phyloP scores from a whole-genome alignment of 35 echinoderm and acorn worm genomes.

The Acanthaster planci region DNA sequence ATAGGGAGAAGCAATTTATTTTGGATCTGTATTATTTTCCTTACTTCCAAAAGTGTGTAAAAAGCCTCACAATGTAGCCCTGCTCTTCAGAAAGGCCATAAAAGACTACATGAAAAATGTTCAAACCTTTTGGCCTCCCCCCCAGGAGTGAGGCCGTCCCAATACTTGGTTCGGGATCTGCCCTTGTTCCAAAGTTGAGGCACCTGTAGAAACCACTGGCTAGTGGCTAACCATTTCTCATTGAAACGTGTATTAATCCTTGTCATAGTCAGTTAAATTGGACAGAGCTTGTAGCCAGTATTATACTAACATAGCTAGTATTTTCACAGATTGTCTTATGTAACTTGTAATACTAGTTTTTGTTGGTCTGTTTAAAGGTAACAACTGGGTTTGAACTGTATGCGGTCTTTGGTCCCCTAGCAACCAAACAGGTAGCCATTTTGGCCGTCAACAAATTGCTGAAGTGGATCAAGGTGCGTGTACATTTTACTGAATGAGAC shows the following conservation, averaged over 20 bases:
- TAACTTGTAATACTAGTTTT: neutral
- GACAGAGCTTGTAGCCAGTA: neutral
- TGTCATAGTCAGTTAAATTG: neutral
- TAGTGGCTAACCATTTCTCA: neutral
- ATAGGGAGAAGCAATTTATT: too few relatives aligned
- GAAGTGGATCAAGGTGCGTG: constrained; percentile 98
- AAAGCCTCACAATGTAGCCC: too few relatives aligned
- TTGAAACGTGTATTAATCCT: neutral
- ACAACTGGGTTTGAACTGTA: constrained; percentile 96
- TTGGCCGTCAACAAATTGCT: constrained; percentile 94
- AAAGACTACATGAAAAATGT: too few relatives aligned
- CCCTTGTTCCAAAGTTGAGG: too few relatives aligned
- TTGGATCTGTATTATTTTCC: too few relatives aligned
- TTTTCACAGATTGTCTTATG: neutral
- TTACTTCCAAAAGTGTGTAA: too few relatives aligned
- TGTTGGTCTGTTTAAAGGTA: constrained; percentile 49
- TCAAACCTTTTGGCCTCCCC: too few relatives aligned
- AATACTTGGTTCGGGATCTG: too few relatives aligned
- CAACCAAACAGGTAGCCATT: constrained; percentile 96
- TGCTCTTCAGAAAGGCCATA: too few relatives aligned
- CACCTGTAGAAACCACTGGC: too few relatives aligned
- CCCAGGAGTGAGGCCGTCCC: too few relatives aligned
- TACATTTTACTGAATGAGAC: too few relatives aligned
- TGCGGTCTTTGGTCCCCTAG: constrained; percentile 90
- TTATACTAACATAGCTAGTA: neutral